Percentiles rank a stretch among this genome's conserved stretches.
Conservation (phyloP, 2,888 invertebrate species). For the Parnassius glacialis region DNA sequence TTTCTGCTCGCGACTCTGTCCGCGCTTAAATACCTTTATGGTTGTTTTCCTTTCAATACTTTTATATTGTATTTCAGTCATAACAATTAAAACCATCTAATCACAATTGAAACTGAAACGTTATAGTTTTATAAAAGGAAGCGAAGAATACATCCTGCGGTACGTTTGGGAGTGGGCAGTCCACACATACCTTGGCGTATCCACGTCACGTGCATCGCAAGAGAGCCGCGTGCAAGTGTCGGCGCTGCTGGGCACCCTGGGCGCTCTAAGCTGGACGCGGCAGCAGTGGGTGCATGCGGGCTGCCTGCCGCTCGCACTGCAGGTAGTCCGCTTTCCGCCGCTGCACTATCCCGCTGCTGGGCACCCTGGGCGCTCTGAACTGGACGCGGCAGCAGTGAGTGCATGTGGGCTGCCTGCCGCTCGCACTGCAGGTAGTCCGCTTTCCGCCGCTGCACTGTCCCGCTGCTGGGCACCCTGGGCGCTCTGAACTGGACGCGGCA, state of each 20-base stretch:
- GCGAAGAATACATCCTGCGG: slow-evolving; percentile 47
- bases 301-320: slow-evolving; percentile 42
- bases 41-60: too few species aligned
- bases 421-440: slow-evolving; percentile 48
- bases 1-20: too few species aligned
- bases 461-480: slow-evolving; percentile 43
- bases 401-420: slow-evolving; percentile 37
- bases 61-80: too few species aligned
- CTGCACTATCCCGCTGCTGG: slow-evolving; percentile 36
- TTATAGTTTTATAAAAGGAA: slow-evolving; percentile 36
- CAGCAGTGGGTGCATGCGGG: slow-evolving; percentile 53
- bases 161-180: slow-evolving; percentile 55
- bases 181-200: slow-evolving; percentile 35
- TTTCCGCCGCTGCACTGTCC: too few species aligned
- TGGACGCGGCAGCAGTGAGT: slow-evolving; percentile 41
- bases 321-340: slow-evolving; percentile 40
- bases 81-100: not conserved
- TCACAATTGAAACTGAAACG: not conserved
- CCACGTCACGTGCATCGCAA: slow-evolving; percentile 28
- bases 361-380: slow-evolving; percentile 44
- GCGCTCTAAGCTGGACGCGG: slow-evolving; percentile 50
- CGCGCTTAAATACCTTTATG: too few species aligned
- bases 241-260: slow-evolving; percentile 44
- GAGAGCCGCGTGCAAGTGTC: slow-evolving; percentile 45
- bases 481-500: slow-evolving; percentile 50